Conservation (phyloP, 2,113 vertebrate genomes). For the Phrynosoma platyrhinos region DNA sequence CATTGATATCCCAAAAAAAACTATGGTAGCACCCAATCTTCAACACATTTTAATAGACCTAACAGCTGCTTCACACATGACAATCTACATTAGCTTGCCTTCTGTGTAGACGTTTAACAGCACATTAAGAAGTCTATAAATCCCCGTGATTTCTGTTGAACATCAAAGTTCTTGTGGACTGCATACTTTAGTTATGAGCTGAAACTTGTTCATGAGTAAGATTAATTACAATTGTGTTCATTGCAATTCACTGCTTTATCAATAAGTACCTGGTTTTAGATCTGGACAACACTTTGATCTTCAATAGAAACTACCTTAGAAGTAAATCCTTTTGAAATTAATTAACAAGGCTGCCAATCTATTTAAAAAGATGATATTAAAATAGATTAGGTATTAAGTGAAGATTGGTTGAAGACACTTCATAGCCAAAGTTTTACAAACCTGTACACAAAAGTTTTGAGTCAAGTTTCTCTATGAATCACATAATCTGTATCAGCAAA, state of each 20-base stretch:
- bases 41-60: not conserved
- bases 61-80: not conserved
- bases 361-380: not conserved
- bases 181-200: not conserved
- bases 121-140: not conserved
- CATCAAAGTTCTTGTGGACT: no score
- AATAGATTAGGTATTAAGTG: not conserved
- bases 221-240: no score
- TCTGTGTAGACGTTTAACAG: not conserved
- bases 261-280: no score
- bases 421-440: constrained; percentile 43
- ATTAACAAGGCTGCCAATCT: not conserved
- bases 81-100: not conserved
- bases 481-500: not conserved
- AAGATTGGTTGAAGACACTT: constrained; percentile 13
- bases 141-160: no score
- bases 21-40: not conserved
- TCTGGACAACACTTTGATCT: no score
- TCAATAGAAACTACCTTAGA: no score
- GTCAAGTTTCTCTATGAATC: not conserved
- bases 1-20: not conserved
- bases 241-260: no score
- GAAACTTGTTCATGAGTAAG: not conserved
- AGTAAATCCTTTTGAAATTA: no score
- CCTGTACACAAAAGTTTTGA: constrained; percentile 7